Evolutionary conservation across 2,113 vertebrate species (phyloP).

Genomic region (Charina bottae): DNA sequence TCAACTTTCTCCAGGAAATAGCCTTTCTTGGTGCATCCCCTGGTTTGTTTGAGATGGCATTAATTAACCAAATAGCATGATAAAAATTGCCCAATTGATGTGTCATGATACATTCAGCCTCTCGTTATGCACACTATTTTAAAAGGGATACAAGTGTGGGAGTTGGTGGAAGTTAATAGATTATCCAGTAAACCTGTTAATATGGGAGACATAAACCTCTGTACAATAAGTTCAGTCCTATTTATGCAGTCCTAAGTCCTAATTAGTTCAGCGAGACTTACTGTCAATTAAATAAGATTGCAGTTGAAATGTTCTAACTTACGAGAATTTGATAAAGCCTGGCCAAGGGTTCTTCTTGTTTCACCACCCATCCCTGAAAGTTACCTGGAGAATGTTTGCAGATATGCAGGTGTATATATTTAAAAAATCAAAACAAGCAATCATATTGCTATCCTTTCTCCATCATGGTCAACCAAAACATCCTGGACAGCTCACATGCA

Average conservation of each 20-base stretch:
- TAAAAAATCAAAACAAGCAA: neutral
- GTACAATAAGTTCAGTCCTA: neutral
- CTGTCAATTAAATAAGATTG: neutral
- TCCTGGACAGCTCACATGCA: neutral
- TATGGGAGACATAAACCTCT: neutral
- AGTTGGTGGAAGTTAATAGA: neutral
- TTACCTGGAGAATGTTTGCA: neutral
- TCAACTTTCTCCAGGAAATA: slow-evolving; percentile 67
- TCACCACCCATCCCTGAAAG: neutral
- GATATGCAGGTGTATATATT: neutral
- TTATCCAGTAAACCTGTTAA: neutral
- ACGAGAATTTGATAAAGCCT: neutral
- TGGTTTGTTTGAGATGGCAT: neutral
- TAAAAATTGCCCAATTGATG: neutral
- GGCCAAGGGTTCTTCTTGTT: neutral
- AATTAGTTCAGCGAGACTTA: neutral
- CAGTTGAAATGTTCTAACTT: neutral
- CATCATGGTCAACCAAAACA: neutral
- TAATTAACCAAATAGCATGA: neutral
- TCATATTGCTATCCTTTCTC: neutral
- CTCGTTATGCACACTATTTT: neutral
- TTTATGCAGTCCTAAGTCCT: neutral
- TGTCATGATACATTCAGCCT: neutral
- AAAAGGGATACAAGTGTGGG: neutral
- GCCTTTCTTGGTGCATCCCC: slow-evolving; percentile 46